These are phyloP conservation scores for Hiodon alosoides DNA, from an alignment of 2,113 vertebrate species.

Conservation along the genomic window DNA sequence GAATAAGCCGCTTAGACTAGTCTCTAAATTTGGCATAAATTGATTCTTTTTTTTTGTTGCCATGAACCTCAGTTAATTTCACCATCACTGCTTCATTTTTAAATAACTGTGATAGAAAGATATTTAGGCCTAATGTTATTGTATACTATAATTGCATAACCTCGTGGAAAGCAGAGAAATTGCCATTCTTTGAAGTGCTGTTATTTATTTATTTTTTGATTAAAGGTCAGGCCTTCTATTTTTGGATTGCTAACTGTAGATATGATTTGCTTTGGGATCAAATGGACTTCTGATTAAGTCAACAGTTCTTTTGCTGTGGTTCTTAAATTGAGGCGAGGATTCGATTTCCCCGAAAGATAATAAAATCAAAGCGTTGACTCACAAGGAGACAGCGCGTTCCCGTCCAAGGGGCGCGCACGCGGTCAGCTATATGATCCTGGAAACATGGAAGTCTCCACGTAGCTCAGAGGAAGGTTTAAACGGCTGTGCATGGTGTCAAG, in stretches of 20 bases:
- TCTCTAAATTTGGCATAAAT: too few species aligned
- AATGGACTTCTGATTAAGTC: slow-evolving; percentile 1
- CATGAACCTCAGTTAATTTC: too few species aligned
- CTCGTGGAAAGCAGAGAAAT: not conserved
- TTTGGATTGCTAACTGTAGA: not conserved
- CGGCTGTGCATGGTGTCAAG: slow-evolving; percentile 14
- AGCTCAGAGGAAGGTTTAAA: slow-evolving; percentile 18
- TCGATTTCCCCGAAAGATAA: not conserved
- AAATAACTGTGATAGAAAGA: too few species aligned
- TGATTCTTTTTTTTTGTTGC: too few species aligned
- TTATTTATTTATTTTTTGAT: too few species aligned
- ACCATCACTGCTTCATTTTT: too few species aligned
- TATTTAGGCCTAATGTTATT: too few species aligned
- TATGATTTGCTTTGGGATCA: not conserved
- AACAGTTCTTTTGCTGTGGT: not conserved
- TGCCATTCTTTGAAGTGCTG: not conserved
- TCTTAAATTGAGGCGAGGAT: not conserved
- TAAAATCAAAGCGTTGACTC: not conserved
- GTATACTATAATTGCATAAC: not conserved
- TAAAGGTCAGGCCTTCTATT: not conserved
- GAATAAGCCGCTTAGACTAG: too few species aligned
- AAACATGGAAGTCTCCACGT: slow-evolving; percentile 40
- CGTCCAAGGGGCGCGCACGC: slow-evolving; percentile 23
- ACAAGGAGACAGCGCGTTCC: slow-evolving; percentile 18
- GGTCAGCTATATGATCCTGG: slow-evolving; percentile 25